Evolutionary conservation across 2,888 invertebrate genomes (phyloP), one percentile per base, ranked within the genome.

Genomic region (Vanessa cardui): DNA sequence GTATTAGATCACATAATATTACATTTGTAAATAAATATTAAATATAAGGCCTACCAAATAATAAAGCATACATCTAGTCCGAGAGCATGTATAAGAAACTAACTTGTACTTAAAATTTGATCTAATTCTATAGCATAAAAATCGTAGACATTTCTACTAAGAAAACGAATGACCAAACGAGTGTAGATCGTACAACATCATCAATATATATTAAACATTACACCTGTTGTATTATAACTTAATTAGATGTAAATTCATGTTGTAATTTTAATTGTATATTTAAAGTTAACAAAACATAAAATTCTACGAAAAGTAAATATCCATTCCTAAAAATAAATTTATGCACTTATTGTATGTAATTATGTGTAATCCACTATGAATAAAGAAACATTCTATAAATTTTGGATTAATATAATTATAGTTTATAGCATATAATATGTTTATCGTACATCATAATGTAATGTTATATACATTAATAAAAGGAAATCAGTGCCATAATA

Each of bases 401-500:
- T 26, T 39, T 2, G 9, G 33, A 33, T 9, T 39, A 2, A 39
- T 39, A 12, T 39, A 39, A 12, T 39, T 12, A 39, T 39, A 39
- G 39, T 39, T 39, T 12, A 39, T 12, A 12, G 12, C 39, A 39
- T 39, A 39, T 39, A 26, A 26, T 26, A 12, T 39, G 4, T 39
- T 39, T 39, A 39, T 12, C 12, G 16, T 58, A 63, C 20, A 18
- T 18, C 18, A 20, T 39, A 3, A 20, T n/a, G 18, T 18, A 20
- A 18, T 62, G 45, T 46, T 7, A 58, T 64, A 50, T 39, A 26
- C 50, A 50, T 64, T 52, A 59, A 60, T 31, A 52, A 62, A 58
- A 64, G 26, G 31, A 6, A 9, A 54, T 68, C 47, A 44, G 64
- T 70, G 67, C 67, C 70, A 70, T 67, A 67, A 20, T 7, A 15